phyloP scores from a whole-genome alignment of 1,140 invertebrate genomes.

The Ericerus pela region DNA sequence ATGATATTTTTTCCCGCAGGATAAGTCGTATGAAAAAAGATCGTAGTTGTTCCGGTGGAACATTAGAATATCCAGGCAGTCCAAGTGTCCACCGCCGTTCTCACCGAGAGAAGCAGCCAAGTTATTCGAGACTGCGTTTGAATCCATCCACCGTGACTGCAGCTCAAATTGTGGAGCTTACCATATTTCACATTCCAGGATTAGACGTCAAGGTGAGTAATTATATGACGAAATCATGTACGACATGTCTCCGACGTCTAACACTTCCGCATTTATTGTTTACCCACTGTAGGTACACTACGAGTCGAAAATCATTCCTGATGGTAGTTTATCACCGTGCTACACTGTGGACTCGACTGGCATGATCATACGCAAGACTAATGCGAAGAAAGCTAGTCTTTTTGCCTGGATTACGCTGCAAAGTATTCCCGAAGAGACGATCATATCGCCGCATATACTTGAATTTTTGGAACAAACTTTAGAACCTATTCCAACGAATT shows the following conservation, averaged over 20 bases:
- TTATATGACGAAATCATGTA: background rate
- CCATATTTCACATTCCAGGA: constrained; percentile 87
- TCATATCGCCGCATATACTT: constrained; percentile 85
- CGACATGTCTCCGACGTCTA: background rate
- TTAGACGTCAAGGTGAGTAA: constrained; percentile 79
- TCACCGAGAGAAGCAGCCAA: constrained; percentile 33
- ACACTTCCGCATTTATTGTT: background rate
- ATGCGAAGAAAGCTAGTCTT: constrained; percentile 74
- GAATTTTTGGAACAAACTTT: constrained; percentile 89
- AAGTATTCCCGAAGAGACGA: constrained; percentile 88
- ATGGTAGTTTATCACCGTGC: constrained; percentile 35
- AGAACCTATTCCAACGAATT: constrained; percentile 60
- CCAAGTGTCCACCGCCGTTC: constrained; percentile 36
- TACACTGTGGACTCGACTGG: constrained; percentile 21
- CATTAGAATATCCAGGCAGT: constrained; percentile 42
- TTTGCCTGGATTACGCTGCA: constrained; percentile 93
- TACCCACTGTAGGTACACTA: constrained; percentile 50
- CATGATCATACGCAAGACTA: constrained; percentile 18
- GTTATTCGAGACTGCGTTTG: constrained; percentile 31
- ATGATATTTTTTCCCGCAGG: constrained; percentile 23
- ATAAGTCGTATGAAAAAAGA: constrained; percentile 48
- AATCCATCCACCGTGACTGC: constrained; percentile 27
- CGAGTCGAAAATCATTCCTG: constrained; percentile 62
- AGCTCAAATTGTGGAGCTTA: constrained; percentile 54
- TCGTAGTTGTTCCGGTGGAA: constrained; percentile 50